Evolutionary conservation across 2,797 vertebrate genomes (phyloP).

Genomic region (Micrastur ruficollis): DNA sequence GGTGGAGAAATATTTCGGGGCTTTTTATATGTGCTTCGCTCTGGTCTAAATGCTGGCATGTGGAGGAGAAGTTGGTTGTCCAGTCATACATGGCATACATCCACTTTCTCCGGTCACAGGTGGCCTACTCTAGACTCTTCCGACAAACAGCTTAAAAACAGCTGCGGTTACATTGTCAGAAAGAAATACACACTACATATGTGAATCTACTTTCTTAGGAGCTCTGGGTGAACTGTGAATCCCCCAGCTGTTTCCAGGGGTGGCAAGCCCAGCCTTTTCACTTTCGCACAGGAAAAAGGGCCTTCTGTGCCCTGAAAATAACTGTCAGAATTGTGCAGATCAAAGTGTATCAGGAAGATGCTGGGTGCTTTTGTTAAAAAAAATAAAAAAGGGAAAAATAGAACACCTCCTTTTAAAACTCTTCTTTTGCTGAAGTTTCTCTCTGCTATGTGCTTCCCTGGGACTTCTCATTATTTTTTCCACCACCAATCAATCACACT

Average conservation of each 20-base stretch:
- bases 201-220: background rate
- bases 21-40: background rate
- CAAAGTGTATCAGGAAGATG: background rate
- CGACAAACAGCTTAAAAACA: background rate
- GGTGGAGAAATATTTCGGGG: background rate
- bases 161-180: background rate
- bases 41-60: background rate
- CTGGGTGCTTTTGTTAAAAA: background rate
- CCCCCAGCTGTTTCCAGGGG: background rate
- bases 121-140: background rate
- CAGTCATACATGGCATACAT: background rate
- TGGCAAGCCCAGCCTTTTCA: background rate
- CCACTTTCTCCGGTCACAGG: background rate
- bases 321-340: background rate
- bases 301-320: background rate
- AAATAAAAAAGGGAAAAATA: background rate
- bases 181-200: background rate
- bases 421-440: background rate
- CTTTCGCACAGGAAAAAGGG: background rate
- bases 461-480: slow-evolving; percentile 5
- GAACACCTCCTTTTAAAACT: background rate
- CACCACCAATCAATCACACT: background rate
- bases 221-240: background rate
- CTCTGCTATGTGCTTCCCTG: background rate
- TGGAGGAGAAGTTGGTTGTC: background rate